A percentile compares a stretch with the other conserved stretches of the same genome.
Evolutionary conservation across 2,888 invertebrate genomes (phyloP).

Genomic region (Salticus scenicus): DNA sequence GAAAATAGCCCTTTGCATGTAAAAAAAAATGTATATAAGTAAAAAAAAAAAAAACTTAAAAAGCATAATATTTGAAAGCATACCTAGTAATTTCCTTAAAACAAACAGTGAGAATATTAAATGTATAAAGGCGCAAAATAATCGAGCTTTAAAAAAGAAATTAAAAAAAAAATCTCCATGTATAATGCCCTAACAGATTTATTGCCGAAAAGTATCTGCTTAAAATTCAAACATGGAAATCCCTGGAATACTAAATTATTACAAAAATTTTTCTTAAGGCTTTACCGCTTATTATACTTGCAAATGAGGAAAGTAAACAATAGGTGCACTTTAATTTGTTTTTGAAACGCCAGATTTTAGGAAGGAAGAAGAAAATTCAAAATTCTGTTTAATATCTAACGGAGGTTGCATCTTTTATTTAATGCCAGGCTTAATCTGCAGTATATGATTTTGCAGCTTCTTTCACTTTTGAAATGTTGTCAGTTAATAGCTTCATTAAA

Average conservation of each 20-base stretch:
- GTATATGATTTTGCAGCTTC: neutral
- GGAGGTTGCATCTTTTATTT: too few relatives aligned
- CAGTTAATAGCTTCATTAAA: neutral
- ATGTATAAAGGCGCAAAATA: too few relatives aligned
- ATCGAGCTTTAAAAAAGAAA: too few relatives aligned
- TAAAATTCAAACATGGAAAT: conserved; percentile 9
- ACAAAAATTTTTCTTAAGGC: neutral
- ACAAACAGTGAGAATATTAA: too few relatives aligned
- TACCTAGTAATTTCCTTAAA: too few relatives aligned
- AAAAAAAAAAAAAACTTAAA: too few relatives aligned
- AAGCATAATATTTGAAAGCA: too few relatives aligned
- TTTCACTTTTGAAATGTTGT: neutral
- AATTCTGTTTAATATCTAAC: neutral
- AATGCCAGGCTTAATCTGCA: neutral
- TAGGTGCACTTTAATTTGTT: neutral
- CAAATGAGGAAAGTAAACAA: neutral
- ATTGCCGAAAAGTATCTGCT: neutral
- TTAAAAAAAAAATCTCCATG: too few relatives aligned
- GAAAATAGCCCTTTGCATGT: too few relatives aligned
- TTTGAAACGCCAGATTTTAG: neutral
- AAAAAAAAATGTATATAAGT: too few relatives aligned
- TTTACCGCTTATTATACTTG: neutral
- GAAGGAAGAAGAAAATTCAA: neutral
- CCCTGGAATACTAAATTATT: neutral
- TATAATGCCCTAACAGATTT: too few relatives aligned